Conservation (phyloP, 2,888 invertebrate genomes). For the Eustalomyia histrio region DNA sequence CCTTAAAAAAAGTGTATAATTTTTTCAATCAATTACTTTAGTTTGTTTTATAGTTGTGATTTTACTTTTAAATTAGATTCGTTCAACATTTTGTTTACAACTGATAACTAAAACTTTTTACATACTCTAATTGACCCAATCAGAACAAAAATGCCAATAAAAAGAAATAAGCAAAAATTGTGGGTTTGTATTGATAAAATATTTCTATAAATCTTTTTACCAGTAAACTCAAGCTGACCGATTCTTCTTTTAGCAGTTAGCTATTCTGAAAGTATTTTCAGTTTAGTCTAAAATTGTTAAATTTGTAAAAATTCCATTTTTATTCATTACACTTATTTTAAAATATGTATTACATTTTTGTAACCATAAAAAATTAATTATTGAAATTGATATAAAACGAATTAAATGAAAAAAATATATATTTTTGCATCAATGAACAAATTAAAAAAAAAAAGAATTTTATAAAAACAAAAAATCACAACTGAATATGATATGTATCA, state of each 20-base stretch:
- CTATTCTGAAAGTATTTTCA: too few species aligned
- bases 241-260: too few species aligned
- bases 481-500: conserved; percentile 26
- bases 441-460: conserved; percentile 12
- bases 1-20: conserved; percentile 34
- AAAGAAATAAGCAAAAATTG: too few species aligned
- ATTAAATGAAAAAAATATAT: conserved; percentile 32
- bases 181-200: too few species aligned
- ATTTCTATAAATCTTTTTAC: too few species aligned
- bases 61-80: conserved; percentile 32
- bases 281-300: too few species aligned
- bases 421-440: conserved; percentile 40
- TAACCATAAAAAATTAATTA: conserved; percentile 29
- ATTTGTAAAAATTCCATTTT: too few species aligned
- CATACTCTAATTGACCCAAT: conserved; percentile 5
- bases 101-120: conserved; percentile 40
- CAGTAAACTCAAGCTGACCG: too few species aligned
- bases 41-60: conserved; percentile 18
- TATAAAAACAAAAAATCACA: neutral
- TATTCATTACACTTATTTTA: neutral
- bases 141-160: conserved; percentile 23
- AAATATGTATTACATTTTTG: neutral
- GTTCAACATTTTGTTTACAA: conserved; percentile 29
- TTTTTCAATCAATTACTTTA: conserved; percentile 50
- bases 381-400: conserved; percentile 45